Percentiles rank a stretch among this genome's conserved stretches.
Evolutionary conservation across 2,797 vertebrate genomes (phyloP).

Genomic region (Halcyon chelicuti): DNA sequence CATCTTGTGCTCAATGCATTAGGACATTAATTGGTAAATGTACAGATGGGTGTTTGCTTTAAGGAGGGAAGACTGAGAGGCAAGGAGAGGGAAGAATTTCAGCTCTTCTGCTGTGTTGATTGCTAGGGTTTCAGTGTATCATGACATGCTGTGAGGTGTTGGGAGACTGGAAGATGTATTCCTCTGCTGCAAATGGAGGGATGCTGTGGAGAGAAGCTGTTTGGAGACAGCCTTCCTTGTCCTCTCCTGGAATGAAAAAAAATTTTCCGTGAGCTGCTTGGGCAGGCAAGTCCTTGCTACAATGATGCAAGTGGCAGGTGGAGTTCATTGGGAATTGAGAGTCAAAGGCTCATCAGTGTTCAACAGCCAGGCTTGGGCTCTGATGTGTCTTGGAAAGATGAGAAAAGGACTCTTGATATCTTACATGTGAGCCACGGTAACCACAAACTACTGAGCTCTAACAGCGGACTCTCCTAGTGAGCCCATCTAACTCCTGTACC

Average conservation of each 20-base stretch:
- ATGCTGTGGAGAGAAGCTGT: neutral
- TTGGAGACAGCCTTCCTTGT: neutral
- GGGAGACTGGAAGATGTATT: neutral
- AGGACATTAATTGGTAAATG: neutral
- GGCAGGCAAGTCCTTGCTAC: neutral
- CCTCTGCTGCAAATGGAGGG: neutral
- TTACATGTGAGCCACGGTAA: neutral
- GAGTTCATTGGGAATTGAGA: neutral
- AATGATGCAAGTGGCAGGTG: rapidly evolving
- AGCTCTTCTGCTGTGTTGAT: neutral
- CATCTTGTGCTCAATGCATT: rapidly evolving
- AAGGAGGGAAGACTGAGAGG: neutral
- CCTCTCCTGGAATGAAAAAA: neutral
- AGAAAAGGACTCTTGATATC: neutral
- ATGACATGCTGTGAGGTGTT: rapidly evolving
- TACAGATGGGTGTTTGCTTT: neutral
- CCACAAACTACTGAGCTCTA: neutral
- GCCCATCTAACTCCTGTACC: neutral
- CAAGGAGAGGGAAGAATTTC: neutral
- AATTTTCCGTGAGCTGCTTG: neutral
- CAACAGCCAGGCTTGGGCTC: neutral
- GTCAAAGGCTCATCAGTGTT: neutral
- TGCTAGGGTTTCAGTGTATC: neutral
- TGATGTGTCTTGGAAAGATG: neutral
- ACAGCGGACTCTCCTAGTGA: neutral